These are phyloP conservation scores for Drosophila lacicola DNA, from an alignment of 2,888 invertebrate genomes.

Conservation along the genomic window DNA sequence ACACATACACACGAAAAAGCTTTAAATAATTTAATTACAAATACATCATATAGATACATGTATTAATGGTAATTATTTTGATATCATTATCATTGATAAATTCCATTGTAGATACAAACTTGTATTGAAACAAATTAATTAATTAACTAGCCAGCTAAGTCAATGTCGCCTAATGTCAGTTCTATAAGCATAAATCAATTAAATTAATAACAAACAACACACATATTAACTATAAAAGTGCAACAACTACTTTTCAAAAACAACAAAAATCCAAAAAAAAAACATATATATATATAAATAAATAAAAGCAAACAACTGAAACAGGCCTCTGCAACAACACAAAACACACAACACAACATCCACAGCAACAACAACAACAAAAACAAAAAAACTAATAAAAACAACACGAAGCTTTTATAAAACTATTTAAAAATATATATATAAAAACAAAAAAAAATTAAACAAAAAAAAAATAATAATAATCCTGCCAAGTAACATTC, in stretches of 20 bases:
- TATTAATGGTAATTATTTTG: conserved; percentile 69
- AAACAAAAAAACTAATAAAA: conserved; percentile 27
- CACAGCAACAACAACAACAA: conserved; percentile 25
- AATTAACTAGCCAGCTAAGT: conserved; percentile 72
- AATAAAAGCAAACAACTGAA: conserved; percentile 40
- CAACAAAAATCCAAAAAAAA: conserved; percentile 19
- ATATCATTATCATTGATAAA: conserved; percentile 69
- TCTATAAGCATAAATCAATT: conserved; percentile 65
- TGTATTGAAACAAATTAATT: conserved; percentile 57
- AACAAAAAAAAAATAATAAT: conserved; percentile 65
- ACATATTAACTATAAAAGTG: conserved; percentile 51
- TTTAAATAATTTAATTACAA: conserved; percentile 83
- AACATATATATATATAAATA: conserved; percentile 6
- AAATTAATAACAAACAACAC: conserved; percentile 25
- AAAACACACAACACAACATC: conserved; percentile 45
- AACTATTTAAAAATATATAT: conserved; percentile 72
- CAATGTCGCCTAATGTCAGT: conserved; percentile 82
- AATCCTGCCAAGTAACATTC: conserved; percentile 83
- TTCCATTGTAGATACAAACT: conserved; percentile 80
- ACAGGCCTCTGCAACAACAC: conserved; percentile 43
- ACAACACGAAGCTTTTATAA: conserved; percentile 76
- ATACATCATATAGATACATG: conserved; percentile 38
- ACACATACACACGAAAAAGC: conserved; percentile 66
- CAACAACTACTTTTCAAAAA: conserved; percentile 65
- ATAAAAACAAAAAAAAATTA: conserved; percentile 41